Base-by-base conservation (phyloP, 2,888 invertebrate species). In the Cephalotes varians region DNA sequence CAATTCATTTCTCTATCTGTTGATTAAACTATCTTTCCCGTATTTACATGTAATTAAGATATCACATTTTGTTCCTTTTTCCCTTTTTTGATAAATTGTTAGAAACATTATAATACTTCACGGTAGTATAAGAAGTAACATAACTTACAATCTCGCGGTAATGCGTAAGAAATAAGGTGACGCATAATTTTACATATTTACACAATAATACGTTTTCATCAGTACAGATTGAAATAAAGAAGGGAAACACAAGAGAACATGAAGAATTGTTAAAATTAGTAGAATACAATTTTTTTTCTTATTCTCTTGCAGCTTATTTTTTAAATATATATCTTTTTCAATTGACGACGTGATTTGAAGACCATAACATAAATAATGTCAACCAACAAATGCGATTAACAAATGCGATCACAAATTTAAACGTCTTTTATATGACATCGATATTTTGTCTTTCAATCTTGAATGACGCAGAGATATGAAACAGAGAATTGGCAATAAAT, bases 401-500 rank as follows among this genome's bases (percentile, higher is more conserved):
- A 56, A 56, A 71, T n/a, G n/a, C n/a, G n/a, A n/a, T 37, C 18
- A 40, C 65, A 44, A 44, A 56, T 56, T 25, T 71, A 56, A 44
- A 79, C 15, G 56, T 71, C 31, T 47, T 56, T 69, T 40, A 54
- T 10, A 7, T 10, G 54, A 77, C 15, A 6, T 44, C 21, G 51
- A 31, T 28, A 79, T 47, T 79, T 71, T 71, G 56, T 44, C 77
- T 79, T 71, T 71, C 77, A 44, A 56, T 69, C 69, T 7, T 21
- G 37, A 31, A 58, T 18, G 56, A 71, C 18, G 72, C 44, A 34
- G 31, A 56, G 31, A 44, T 77, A 77, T 71, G 72, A 79, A 71
- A 79, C 44, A 79, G 77, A 76, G 40, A 79, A 79, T 79, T 71
- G 77, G 72, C 44, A 71, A 72, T 56, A 71, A 79, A 79, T 79